phyloP scores from a whole-genome alignment of 1,140 invertebrate genomes.

The Hyles euphorbiae region DNA sequence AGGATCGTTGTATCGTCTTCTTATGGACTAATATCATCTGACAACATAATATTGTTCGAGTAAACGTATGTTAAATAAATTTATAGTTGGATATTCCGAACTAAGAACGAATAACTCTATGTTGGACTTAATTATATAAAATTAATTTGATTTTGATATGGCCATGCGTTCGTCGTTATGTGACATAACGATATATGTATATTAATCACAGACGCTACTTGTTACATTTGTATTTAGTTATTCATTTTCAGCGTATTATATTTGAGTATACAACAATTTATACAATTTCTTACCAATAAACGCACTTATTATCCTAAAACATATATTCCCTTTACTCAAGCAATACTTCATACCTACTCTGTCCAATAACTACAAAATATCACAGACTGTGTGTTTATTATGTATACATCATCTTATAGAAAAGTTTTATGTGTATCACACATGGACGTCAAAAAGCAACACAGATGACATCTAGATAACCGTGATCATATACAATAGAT shows the following conservation, averaged over 20 bases:
- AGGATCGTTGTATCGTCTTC: too few relatives aligned
- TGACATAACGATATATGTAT: constrained; percentile 65
- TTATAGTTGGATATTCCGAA: constrained; percentile 20
- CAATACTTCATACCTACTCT: constrained; percentile 72
- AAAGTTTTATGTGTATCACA: constrained; percentile 72
- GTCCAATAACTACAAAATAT: constrained; percentile 75
- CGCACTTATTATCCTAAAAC: constrained; percentile 66
- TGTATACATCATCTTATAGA: constrained; percentile 74
- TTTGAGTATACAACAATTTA: constrained; percentile 63
- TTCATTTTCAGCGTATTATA: constrained; percentile 46
- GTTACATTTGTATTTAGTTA: constrained; percentile 48
- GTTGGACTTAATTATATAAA: constrained; percentile 53
- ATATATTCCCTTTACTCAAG: constrained; percentile 70
- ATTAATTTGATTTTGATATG: constrained; percentile 70
- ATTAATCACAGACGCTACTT: constrained; percentile 69
- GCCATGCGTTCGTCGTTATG: constrained; percentile 60
- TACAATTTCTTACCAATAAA: constrained; percentile 67
- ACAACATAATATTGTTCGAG: constrained; percentile 19
- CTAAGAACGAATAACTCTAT: constrained; percentile 12
- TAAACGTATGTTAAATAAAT: constrained; percentile 44
- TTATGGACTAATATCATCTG: constrained; percentile 12
- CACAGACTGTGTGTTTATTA: constrained; percentile 74
- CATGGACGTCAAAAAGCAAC: constrained; percentile 71
- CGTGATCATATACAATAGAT: constrained; percentile 52
- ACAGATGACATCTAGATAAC: constrained; percentile 65